A percentile compares a stretch with the other conserved stretches of the same genome.
Evolutionary conservation across 2,888 invertebrate species (phyloP).

Genomic region (Chouioia cunea): DNA sequence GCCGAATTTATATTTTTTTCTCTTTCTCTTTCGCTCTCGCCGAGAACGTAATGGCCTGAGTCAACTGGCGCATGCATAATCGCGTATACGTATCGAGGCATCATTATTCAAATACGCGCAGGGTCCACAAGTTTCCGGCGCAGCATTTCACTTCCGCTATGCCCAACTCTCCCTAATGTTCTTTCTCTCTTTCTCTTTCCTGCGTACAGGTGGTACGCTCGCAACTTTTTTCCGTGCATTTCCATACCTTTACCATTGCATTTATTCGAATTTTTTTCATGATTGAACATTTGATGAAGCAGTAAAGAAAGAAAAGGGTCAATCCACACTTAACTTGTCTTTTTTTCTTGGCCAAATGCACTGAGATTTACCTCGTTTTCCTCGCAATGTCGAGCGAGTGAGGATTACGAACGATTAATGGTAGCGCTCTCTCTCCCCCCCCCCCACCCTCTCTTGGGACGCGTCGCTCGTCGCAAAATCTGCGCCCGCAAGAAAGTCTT

Average conservation of each 20-base stretch:
- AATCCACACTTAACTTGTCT: too few species aligned
- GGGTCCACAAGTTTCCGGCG: conserved; percentile 28
- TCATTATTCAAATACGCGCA: conserved; percentile 52
- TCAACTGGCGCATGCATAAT: conserved; percentile 54
- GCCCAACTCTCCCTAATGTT: conserved; percentile 3
- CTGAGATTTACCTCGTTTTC: too few species aligned
- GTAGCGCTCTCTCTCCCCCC: neutral
- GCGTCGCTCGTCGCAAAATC: neutral
- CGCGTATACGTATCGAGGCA: conserved; percentile 29
- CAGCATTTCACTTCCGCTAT: conserved; percentile 27
- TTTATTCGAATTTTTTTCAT: too few species aligned
- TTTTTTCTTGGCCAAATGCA: too few species aligned
- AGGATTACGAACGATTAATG: conserved; percentile 44
- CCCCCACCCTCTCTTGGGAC: too few species aligned
- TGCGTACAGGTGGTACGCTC: conserved; percentile 1
- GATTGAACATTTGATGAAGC: too few species aligned
- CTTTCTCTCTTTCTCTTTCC: too few species aligned
- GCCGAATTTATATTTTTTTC: conserved; percentile 8
- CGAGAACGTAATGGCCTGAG: conserved; percentile 22
- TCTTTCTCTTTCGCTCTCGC: neutral
- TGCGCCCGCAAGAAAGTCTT: conserved; percentile 2
- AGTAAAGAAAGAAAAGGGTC: neutral
- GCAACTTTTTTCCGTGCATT: too few species aligned
- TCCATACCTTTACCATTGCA: too few species aligned
- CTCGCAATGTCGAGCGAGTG: too few species aligned